Evolutionary conservation across 2,888 invertebrate species (phyloP), one percentile per base, ranked within the genome.

Genomic region (Papilio gigon): DNA sequence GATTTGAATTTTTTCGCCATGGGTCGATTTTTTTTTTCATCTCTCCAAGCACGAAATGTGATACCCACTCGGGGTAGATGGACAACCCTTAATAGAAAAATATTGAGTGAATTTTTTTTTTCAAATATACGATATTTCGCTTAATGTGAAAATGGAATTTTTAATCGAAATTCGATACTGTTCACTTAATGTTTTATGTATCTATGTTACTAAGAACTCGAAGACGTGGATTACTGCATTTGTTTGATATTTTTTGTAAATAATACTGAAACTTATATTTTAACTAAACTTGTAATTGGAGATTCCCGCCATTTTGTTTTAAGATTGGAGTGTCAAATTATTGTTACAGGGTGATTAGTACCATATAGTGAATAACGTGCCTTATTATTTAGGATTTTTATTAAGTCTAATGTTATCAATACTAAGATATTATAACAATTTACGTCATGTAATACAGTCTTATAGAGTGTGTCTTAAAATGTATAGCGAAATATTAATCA

Each of bases 51-150:
- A 84, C 80, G 90, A 87, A 89, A 91, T 82, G 68, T 75, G 89
- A 92, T 83, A 82, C 84, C 73, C 72, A 74, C 79, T 78, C 82
- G 78, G 78, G 89, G 87, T 89, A 74, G 75, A 82, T 84, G 88
- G 89, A 86, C 89, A 87, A 85, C 81, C 84, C 85, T 84, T 88
- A 90, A 89, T 88, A 89, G 88, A 90, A 88, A 88, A 86, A 86
- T 84, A 84, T 83, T 84, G 82, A 78, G 62, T 62, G 67, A 40
- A 69, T 65, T 76, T 20, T 47, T n/a, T 12, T 79, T 78, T 78
- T 81, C 84, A 86, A 85, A 83, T 82, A 42, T 56, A 20, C 27
- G 12, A 47, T 59, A 11, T 64, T 60, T 30, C 37, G 6, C 33
- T 44, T 44, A 17, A 73, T 71, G 70, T 81, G 82, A 80, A 79